These are phyloP conservation scores for Sebastes kiyomatsui DNA, from an alignment of 2,797 vertebrate genomes.

Conservation along the genomic window DNA sequence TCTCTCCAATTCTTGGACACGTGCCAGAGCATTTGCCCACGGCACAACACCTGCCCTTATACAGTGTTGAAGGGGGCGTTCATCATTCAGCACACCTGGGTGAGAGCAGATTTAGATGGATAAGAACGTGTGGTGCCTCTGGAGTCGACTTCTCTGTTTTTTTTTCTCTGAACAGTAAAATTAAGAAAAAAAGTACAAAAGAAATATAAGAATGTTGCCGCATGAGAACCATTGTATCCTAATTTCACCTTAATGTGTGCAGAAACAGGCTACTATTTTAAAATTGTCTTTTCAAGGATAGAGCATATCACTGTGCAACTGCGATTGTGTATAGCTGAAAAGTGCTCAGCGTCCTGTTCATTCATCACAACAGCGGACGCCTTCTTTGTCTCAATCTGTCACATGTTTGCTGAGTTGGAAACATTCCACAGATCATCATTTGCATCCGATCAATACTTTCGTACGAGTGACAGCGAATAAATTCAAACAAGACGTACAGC, in stretches of 20 bases:
- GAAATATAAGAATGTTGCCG: not conserved
- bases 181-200: not conserved
- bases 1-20: not conserved
- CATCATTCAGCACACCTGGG: not conserved
- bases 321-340: not conserved
- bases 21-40: not conserved
- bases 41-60: not conserved
- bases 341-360: not conserved
- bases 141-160: no score
- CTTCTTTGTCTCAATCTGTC: slow-evolving; percentile 26
- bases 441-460: slow-evolving; percentile 53
- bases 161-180: no score
- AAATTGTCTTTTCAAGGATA: not conserved
- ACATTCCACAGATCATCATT: slow-evolving; percentile 50
- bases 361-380: not conserved
- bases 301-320: not conserved
- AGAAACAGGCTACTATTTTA: not conserved
- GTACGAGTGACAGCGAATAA: slow-evolving; percentile 26
- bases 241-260: not conserved
- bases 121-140: no score
- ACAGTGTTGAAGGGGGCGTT: not conserved
- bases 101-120: no score
- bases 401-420: slow-evolving; percentile 34
- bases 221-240: not conserved
- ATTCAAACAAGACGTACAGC: slow-evolving; percentile 21